These are phyloP conservation scores for Scaeva pyrastri DNA, from an alignment of 2,888 invertebrate genomes.

Conservation along the genomic window DNA sequence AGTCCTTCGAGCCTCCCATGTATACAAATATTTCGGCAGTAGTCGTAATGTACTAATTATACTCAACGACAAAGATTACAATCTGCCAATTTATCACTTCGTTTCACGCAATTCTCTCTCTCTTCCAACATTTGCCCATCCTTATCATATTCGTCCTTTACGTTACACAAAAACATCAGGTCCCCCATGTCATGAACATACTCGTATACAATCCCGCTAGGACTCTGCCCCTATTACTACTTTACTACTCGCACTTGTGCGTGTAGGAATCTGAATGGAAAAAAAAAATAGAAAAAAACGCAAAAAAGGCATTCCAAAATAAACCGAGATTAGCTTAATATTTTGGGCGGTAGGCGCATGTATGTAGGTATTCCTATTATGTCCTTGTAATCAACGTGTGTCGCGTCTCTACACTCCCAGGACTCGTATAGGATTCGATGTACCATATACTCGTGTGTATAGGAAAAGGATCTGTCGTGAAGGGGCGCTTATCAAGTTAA, in stretches of 20 bases:
- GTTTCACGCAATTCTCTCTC: conserved; percentile 73
- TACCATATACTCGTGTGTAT: not conserved
- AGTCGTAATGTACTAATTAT: conserved; percentile 72
- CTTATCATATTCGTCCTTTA: conserved; percentile 10
- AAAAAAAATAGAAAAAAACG: conserved; percentile 1
- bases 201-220: conserved; percentile 47
- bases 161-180: conserved; percentile 16
- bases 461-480: conserved; percentile 49
- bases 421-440: not conserved
- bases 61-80: conserved; percentile 67
- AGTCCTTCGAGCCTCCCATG: not conserved
- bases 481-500: conserved; percentile 52
- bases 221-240: conserved; percentile 10
- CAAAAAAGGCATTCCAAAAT: conserved; percentile 45
- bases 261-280: not conserved
- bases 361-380: conserved; percentile 22
- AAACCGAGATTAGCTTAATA: conserved; percentile 62
- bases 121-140: conserved; percentile 52
- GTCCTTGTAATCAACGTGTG: conserved; percentile 25
- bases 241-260: conserved; percentile 6
- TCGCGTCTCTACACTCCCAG: not conserved
- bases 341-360: conserved; percentile 45
- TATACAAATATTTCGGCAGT: conserved; percentile 56
- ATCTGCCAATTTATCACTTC: conserved; percentile 75
- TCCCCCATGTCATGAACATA: conserved; percentile 39